Conservation (phyloP, 2,888 invertebrate species). For the Spodoptera picta region DNA sequence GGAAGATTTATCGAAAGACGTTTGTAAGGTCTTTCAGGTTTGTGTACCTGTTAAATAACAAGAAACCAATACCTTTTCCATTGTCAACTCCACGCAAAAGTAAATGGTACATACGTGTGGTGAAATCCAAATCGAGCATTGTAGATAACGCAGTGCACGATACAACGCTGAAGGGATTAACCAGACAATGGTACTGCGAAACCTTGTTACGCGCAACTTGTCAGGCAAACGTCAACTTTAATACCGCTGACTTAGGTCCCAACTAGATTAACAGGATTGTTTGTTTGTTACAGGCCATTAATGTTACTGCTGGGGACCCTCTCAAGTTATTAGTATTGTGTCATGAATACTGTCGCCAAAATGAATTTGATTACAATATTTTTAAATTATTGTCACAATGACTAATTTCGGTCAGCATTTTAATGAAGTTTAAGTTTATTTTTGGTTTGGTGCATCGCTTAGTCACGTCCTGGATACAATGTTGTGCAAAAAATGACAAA, state of each 20-base stretch:
- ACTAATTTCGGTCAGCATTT: neutral
- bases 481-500: neutral
- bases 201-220: constrained; percentile 33
- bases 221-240: constrained; percentile 24
- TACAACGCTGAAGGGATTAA: constrained; percentile 48
- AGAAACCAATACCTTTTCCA: constrained; percentile 14
- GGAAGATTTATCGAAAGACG: too few species aligned
- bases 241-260: constrained; percentile 2
- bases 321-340: constrained; percentile 43
- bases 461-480: constrained; percentile 1
- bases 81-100: constrained; percentile 28
- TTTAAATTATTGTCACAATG: constrained; percentile 9
- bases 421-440: neutral
- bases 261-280: constrained; percentile 2
- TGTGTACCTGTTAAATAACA: constrained; percentile 19
- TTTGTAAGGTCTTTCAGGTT: too few species aligned
- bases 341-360: constrained; percentile 40
- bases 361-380: constrained; percentile 34
- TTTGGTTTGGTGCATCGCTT: neutral
- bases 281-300: constrained; percentile 51
- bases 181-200: constrained; percentile 52
- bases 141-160: constrained; percentile 45
- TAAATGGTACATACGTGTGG: constrained; percentile 38
- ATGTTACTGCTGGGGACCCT: constrained; percentile 39
- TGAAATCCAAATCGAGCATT: constrained; percentile 26